Conservation (phyloP, 2,888 invertebrate species). For the Plutella xylostella region DNA sequence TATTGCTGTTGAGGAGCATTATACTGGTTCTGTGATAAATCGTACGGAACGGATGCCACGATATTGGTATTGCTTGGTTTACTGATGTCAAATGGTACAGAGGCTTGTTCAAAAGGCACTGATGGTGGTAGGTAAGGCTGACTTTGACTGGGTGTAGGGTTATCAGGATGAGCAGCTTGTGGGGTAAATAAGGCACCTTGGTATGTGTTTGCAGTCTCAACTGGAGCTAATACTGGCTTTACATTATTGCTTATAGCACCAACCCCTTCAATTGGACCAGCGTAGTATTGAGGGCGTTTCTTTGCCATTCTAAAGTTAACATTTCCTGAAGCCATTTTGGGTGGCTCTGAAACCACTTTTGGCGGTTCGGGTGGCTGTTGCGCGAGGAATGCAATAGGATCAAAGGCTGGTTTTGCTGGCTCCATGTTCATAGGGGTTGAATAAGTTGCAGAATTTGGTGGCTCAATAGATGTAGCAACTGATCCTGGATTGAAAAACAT, state of each 20-base stretch:
- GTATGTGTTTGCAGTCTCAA: slow-evolving; percentile 18
- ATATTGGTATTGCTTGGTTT: slow-evolving; percentile 17
- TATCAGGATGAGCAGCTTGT: slow-evolving; percentile 1
- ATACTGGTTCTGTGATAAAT: not conserved
- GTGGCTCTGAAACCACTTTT: slow-evolving; percentile 24
- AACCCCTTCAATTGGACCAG: slow-evolving; percentile 57
- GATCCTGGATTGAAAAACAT: slow-evolving; percentile 24
- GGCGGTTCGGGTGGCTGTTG: not conserved
- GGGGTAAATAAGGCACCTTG: slow-evolving; percentile 5
- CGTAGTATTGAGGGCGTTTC: slow-evolving; percentile 57
- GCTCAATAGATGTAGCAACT: not conserved
- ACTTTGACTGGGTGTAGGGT: not conserved
- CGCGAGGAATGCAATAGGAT: not conserved
- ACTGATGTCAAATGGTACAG: slow-evolving; percentile 25
- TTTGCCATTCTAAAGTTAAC: slow-evolving; percentile 50
- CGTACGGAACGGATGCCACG: not conserved
- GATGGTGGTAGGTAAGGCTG: not conserved
- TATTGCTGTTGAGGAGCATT: slow-evolving; percentile 20
- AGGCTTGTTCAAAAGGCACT: slow-evolving; percentile 10
- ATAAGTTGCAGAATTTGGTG: not conserved
- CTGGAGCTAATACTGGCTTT: slow-evolving; percentile 38
- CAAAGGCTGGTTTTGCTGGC: not conserved
- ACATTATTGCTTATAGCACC: slow-evolving; percentile 50
- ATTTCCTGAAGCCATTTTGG: slow-evolving; percentile 34
- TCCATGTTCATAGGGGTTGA: not conserved